Evolutionary conservation across 23 tunicate species (phyloP).

Genomic region (Pegea sp.): DNA sequence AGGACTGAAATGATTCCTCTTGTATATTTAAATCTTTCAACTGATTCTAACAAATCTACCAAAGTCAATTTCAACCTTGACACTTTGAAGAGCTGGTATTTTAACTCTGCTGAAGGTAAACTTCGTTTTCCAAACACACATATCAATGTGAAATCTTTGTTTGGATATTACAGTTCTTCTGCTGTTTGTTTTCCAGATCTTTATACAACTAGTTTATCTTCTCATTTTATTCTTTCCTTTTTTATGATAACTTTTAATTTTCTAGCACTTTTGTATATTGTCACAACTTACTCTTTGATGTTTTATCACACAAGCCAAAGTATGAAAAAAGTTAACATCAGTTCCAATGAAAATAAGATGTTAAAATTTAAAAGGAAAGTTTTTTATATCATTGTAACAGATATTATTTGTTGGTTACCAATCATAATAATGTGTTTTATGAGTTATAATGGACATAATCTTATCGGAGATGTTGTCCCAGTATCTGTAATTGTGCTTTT

Average conservation of each 20-base stretch:
- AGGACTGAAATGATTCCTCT: neutral
- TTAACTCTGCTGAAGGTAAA: too few species aligned
- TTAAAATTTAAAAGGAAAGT: neutral
- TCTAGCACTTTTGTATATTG: constrained; percentile 7
- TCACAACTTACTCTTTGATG: constrained; percentile 2
- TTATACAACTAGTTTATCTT: neutral
- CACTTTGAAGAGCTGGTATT: too few species aligned
- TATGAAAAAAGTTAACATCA: too few species aligned
- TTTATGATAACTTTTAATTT: constrained; percentile 11
- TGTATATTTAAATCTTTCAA: too few species aligned
- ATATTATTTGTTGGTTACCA: neutral
- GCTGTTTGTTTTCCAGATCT: constrained; percentile 24
- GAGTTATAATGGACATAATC: neutral
- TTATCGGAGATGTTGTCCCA: neutral
- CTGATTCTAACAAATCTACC: too few species aligned
- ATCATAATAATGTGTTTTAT: neutral
- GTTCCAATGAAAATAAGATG: neutral
- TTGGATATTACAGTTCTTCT: constrained; percentile 20
- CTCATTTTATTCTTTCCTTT: neutral
- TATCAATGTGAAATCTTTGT: constrained; percentile 1
- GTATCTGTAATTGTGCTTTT: neutral
- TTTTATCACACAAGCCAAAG: too few species aligned
- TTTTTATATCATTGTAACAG: neutral
- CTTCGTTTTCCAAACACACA: too few species aligned
- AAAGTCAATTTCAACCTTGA: too few species aligned